Conservation (phyloP, 2,113 vertebrate species). For the Notechis scutatus region DNA sequence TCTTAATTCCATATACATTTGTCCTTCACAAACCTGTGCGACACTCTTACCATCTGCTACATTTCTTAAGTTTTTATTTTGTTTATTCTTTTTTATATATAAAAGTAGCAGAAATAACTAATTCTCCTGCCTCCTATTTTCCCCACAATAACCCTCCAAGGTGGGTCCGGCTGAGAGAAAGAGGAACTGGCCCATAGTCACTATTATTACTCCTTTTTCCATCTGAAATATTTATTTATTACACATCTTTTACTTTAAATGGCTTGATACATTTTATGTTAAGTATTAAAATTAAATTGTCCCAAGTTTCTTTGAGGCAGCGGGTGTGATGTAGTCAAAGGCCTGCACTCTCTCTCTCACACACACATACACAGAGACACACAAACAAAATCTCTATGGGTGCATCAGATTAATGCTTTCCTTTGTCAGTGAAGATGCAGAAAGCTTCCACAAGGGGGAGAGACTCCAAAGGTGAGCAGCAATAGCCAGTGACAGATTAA, state of each 20-base stretch:
- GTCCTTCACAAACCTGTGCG: not conserved
- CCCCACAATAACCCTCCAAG: not conserved
- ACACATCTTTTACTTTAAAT: not conserved
- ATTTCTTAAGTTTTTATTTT: not conserved
- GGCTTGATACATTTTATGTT: not conserved
- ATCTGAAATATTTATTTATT: not conserved
- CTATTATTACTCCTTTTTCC: not conserved
- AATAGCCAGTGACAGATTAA: not conserved
- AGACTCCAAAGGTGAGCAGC: not conserved
- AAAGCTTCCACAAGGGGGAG: constrained; percentile 4
- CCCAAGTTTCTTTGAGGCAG: not conserved
- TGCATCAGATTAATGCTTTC: not conserved
- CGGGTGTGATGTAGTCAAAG: not conserved
- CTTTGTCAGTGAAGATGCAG: not conserved
- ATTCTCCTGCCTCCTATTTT: not conserved
- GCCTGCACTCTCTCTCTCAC: no score
- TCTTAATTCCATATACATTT: no score
- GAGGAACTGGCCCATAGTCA: not conserved
- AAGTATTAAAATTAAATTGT: not conserved
- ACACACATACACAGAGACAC: no score
- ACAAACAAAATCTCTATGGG: not conserved
- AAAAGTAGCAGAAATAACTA: not conserved
- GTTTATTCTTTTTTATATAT: not conserved
- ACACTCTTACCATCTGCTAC: not conserved
- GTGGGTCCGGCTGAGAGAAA: not conserved